Evolutionary conservation across 2,888 invertebrate genomes (phyloP).

Genomic region (Gymnocheta viridis): DNA sequence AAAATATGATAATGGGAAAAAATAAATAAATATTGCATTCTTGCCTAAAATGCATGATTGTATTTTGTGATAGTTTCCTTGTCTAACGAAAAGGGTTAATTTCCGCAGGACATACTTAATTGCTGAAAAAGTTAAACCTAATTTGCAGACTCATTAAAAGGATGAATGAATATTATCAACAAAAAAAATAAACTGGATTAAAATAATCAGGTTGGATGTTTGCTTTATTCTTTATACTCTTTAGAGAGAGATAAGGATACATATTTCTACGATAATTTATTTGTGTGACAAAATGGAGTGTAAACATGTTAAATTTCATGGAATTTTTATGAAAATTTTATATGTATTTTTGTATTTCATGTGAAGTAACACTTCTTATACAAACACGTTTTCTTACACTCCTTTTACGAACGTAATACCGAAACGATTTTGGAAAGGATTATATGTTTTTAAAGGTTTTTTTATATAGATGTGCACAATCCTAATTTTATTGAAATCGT

Average conservation of each 20-base stretch:
- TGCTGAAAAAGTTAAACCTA: conserved; percentile 51
- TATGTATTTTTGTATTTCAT: too few relatives aligned
- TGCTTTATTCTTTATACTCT: conserved; percentile 11
- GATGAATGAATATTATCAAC: conserved; percentile 54
- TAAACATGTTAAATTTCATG: not conserved
- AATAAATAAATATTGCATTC: not conserved
- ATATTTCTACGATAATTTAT: not conserved
- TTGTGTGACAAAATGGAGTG: not conserved
- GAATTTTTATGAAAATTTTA: too few relatives aligned
- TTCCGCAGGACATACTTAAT: conserved; percentile 19
- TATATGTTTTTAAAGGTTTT: too few relatives aligned
- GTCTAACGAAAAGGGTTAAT: conserved; percentile 55
- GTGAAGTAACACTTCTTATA: too few relatives aligned
- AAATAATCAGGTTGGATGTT: conserved; percentile 44
- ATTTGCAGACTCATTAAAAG: conserved; percentile 69
- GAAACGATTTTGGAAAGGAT: too few relatives aligned
- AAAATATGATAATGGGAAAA: conserved; percentile 22
- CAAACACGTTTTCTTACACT: too few relatives aligned
- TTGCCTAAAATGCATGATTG: not conserved
- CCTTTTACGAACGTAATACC: too few relatives aligned
- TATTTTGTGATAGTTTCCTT: not conserved
- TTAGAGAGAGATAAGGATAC: not conserved
- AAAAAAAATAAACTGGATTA: conserved; percentile 36
- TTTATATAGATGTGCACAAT: too few relatives aligned
- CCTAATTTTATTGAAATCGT: too few relatives aligned